These are phyloP conservation scores for Drosophila nikananu DNA, from an alignment of 1,140 invertebrate species.

Conservation along the genomic window DNA sequence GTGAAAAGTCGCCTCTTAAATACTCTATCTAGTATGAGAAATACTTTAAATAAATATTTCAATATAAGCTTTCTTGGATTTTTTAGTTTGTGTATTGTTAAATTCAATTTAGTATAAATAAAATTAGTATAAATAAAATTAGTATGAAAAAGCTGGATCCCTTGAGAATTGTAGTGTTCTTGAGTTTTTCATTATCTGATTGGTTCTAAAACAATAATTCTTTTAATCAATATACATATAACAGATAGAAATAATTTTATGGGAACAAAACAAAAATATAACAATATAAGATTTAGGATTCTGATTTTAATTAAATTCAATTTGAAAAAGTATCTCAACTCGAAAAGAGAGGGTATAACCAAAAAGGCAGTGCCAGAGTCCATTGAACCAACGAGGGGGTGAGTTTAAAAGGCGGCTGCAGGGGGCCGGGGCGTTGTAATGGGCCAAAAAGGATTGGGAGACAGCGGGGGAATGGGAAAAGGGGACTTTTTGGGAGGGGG, in stretches of 20 bases:
- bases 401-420: slow-evolving; percentile 15
- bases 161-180: too few relatives aligned
- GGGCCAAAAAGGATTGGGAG: slow-evolving; percentile 30
- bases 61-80: not conserved
- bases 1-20: not conserved
- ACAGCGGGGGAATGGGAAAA: not conserved
- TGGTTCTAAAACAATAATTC: too few relatives aligned
- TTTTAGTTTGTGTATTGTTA: not conserved
- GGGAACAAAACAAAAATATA: too few relatives aligned
- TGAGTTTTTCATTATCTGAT: too few relatives aligned
- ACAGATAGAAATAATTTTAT: too few relatives aligned
- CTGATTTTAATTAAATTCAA: not conserved
- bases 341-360: slow-evolving; percentile 15
- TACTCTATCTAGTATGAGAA: not conserved
- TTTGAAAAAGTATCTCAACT: not conserved
- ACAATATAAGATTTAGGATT: too few relatives aligned
- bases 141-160: too few relatives aligned
- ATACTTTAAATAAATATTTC: not conserved
- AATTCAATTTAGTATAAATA: too few relatives aligned
- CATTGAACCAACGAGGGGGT: slow-evolving; percentile 53
- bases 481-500: not conserved
- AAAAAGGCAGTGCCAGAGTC: slow-evolving; percentile 46
- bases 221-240: too few relatives aligned
- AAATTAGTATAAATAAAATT: too few relatives aligned
- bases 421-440: slow-evolving; percentile 11